phyloP scores from a whole-genome alignment of 2,888 invertebrate genomes.

The Synergus itoensis region DNA sequence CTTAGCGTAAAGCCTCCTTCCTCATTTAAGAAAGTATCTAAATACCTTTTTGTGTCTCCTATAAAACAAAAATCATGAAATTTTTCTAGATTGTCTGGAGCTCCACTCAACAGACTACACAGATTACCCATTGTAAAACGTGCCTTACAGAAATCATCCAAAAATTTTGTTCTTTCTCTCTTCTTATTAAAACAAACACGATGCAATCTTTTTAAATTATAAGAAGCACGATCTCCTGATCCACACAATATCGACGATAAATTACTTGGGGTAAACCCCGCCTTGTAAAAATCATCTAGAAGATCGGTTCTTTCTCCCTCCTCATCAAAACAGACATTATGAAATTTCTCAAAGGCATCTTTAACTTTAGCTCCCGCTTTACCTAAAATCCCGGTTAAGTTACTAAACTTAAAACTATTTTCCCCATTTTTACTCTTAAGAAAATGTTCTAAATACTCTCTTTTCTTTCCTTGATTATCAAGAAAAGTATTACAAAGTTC shows the following conservation, averaged over 20 bases:
- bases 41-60: too few species aligned
- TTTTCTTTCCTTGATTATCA: conserved; percentile 51
- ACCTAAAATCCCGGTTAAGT: conserved; percentile 61
- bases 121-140: not conserved
- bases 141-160: conserved; percentile 10
- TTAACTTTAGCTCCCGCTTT: conserved; percentile 56
- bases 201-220: conserved; percentile 60
- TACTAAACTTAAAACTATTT: conserved; percentile 58
- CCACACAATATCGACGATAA: conserved; percentile 67
- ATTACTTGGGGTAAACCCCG: conserved; percentile 56
- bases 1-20: conserved; percentile 52
- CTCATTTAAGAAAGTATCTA: too few species aligned
- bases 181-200: conserved; percentile 49
- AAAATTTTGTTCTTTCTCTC: conserved; percentile 37
- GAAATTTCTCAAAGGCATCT: conserved; percentile 65
- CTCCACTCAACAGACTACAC: too few species aligned
- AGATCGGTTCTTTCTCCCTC: conserved; percentile 54
- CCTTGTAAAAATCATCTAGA: conserved; percentile 41
- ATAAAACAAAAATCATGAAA: too few species aligned
- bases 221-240: conserved; percentile 63
- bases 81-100: too few species aligned
- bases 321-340: conserved; percentile 64
- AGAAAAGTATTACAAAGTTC: conserved; percentile 61
- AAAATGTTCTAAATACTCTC: conserved; percentile 45
- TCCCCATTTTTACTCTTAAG: conserved; percentile 38